Percentiles rank a stretch among this genome's conserved stretches.
Conservation (phyloP, 2,113 vertebrate species). For the Paramisgurnus dabryanus region DNA sequence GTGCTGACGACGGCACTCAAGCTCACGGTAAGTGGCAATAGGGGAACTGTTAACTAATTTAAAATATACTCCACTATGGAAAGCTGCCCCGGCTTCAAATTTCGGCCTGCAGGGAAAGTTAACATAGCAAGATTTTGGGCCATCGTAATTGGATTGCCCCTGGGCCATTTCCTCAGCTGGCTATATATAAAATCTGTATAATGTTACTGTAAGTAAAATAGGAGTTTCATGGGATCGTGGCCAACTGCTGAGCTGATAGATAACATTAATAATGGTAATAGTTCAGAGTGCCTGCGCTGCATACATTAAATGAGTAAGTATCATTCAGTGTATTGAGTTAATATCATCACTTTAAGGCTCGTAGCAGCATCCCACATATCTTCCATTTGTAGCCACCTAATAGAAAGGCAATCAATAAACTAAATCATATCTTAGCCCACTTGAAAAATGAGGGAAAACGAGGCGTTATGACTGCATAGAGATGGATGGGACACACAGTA, state of each 20-base stretch:
- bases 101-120: constrained; percentile 12
- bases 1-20: constrained; percentile 41
- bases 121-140: constrained; percentile 25
- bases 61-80: constrained; percentile 27
- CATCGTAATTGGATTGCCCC: constrained; percentile 49
- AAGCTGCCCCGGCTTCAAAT: constrained; percentile 20
- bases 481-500: constrained; percentile 50
- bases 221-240: constrained; percentile 52
- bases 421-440: constrained; percentile 67
- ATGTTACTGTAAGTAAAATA: constrained; percentile 55
- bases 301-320: constrained; percentile 54
- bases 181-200: constrained; percentile 46
- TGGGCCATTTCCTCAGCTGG: constrained; percentile 29
- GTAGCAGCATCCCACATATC: constrained; percentile 65
- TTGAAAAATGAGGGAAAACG: constrained; percentile 67
- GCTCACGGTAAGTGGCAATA: not conserved
- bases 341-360: constrained; percentile 69
- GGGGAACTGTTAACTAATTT: constrained; percentile 50
- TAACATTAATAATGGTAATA: constrained; percentile 61
- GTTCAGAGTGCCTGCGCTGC: constrained; percentile 62
- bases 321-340: constrained; percentile 63
- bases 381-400: constrained; percentile 71
- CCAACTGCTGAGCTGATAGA: constrained; percentile 63
- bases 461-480: constrained; percentile 59
- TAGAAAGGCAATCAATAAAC: constrained; percentile 67